Percentiles rank a stretch among this genome's conserved stretches.
Evolutionary conservation across 2,888 invertebrate species (phyloP).

Genomic region (Rotaria magnacalcarata): DNA sequence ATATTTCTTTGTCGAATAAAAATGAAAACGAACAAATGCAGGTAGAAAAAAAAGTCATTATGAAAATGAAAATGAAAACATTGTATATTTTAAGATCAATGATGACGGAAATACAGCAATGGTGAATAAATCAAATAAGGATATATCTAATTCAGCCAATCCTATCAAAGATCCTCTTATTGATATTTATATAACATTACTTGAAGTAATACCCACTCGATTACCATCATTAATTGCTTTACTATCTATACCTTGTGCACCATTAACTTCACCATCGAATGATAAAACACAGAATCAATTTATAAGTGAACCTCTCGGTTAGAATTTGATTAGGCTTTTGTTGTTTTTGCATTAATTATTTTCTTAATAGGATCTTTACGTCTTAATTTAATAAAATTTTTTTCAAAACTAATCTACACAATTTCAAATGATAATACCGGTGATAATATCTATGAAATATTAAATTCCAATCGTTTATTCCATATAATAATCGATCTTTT

Average conservation of each 20-base stretch:
- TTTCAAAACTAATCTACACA: neutral
- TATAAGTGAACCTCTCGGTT: neutral
- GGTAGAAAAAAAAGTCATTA: neutral
- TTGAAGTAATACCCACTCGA: neutral
- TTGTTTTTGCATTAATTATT: neutral
- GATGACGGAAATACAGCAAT: neutral
- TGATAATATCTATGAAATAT: slow-evolving; percentile 16
- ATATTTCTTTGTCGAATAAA: neutral
- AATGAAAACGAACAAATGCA: slow-evolving; percentile 2
- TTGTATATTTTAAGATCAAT: neutral
- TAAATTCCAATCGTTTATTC: neutral
- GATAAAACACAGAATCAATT: neutral
- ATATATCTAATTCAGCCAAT: neutral
- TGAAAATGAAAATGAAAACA: too few relatives aligned
- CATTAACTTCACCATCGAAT: neutral
- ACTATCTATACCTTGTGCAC: neutral
- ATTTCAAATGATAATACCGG: slow-evolving; percentile 11
- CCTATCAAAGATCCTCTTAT: neutral
- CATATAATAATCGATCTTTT: neutral
- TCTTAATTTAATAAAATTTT: slow-evolving; percentile 17
- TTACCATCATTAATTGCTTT: neutral
- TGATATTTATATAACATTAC: neutral
- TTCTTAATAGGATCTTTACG: neutral
- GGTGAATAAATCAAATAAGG: neutral
- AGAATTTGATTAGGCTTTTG: neutral